These are phyloP conservation scores for Zygaena filipendulae DNA, from an alignment of 2,888 invertebrate genomes.

Conservation along the genomic window DNA sequence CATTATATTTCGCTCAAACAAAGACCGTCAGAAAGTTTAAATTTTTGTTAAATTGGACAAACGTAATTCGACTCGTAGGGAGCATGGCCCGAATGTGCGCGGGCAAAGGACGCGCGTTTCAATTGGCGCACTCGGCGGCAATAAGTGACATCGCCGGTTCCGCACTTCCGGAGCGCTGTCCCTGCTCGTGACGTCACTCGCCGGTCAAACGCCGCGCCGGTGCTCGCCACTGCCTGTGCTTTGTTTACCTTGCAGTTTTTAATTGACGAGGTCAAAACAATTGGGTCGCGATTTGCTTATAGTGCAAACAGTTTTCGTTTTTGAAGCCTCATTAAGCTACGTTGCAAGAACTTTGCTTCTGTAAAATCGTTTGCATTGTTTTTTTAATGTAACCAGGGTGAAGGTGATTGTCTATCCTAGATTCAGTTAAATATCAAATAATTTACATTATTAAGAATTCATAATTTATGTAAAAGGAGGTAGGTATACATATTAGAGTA, in stretches of 20 bases:
- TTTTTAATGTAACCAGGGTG: constrained; percentile 11
- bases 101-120: constrained; percentile 56
- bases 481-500: no score
- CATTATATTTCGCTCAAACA: not conserved
- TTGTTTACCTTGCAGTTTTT: constrained; percentile 59
- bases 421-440: no score
- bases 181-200: constrained; percentile 35
- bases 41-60: no score
- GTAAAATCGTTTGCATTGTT: constrained; percentile 7
- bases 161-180: constrained; percentile 45
- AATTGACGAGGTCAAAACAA: constrained; percentile 64
- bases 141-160: constrained; percentile 39
- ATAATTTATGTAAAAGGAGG: no score
- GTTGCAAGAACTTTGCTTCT: no score
- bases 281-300: constrained; percentile 54
- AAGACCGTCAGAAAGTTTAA: no score
- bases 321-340: no score
- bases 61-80: constrained; percentile 31
- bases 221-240: constrained; percentile 6
- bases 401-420: no score
- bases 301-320: constrained; percentile 11
- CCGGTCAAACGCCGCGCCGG: constrained; percentile 20
- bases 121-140: constrained; percentile 56
- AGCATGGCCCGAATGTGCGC: constrained; percentile 40
- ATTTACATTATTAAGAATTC: no score